Evolutionary conservation across 2,888 invertebrate species (phyloP).

Genomic region (Paralinhomoeus sp.): DNA sequence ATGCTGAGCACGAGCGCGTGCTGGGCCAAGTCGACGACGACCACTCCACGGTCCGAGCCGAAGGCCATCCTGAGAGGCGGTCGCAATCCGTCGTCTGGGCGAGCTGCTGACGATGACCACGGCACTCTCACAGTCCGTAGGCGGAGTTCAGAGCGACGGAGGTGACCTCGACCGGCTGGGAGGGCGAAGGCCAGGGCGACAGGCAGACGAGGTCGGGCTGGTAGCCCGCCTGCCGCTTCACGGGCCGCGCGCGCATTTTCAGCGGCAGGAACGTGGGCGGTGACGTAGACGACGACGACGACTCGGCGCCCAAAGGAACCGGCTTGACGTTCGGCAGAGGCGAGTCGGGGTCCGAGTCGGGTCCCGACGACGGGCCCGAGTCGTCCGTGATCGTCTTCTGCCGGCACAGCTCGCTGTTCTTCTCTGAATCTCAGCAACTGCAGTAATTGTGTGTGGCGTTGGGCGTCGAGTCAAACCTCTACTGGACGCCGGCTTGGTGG

Average conservation of each 20-base stretch:
- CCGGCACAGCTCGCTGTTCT: background rate
- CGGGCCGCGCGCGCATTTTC: constrained; percentile 45
- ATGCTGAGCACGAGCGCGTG: constrained; percentile 53
- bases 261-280: constrained; percentile 10
- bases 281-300: no score
- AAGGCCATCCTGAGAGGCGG: constrained; percentile 61
- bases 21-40: constrained; percentile 77
- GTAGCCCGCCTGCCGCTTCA: constrained; percentile 79
- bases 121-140: constrained; percentile 91
- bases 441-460: no score
- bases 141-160: constrained; percentile 80
- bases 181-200: constrained; percentile 42
- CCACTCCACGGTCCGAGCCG: constrained; percentile 83
- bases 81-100: background rate
- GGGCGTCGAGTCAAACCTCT: no score
- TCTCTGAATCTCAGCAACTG: no score
- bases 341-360: background rate
- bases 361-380: background rate
- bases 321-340: background rate
- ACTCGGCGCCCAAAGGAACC: background rate
- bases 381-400: background rate
- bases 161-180: constrained; percentile 60
- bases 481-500: no score
- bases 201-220: constrained; percentile 83
- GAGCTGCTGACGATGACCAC: background rate